Evolutionary conservation across 2,888 invertebrate species (phyloP), one percentile per base, ranked within the genome.

Genomic region (Parasteatoda lunata): DNA sequence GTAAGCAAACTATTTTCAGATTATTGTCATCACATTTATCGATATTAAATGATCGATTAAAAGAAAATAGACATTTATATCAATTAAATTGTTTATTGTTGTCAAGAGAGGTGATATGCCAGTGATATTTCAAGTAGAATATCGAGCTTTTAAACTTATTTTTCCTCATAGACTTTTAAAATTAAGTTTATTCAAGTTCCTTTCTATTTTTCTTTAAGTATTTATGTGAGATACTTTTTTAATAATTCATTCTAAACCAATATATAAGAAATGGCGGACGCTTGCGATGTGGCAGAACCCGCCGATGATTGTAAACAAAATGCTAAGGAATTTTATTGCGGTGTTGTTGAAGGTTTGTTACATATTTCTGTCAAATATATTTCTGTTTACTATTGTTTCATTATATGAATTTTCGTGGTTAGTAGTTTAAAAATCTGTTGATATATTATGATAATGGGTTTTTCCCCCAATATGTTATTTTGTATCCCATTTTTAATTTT

Each of bases 321-420:
- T 15, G 69, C 64, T 48, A 77, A 69, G 70, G 77, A 81, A 69
- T 97, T 97, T 91, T 95, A 97, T 91, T 97, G 97, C 92, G 97
- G 97, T 77, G 97, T 97, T 88, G 96, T 97, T 85, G 97, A 97
- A 95, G 97, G 96, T 96, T 94, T 59, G 15, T 68, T 45, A 6
- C 3, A 52, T 47, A 65, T 13, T 64, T 47, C n/a, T 66, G 11
- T 51, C 9, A 54, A 15, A 8, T 54, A 3, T 49, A 4, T 9
- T 49, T n/a, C 6, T 68, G 3, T 68, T 59, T 59, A 4, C 13
- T 68, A 68, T 68, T 15, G 9, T 30, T 68, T 9, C 5, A 68
- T n/a, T 6, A 68, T 8, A 30, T 6, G 9, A 68, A 9, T 68
- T 68, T 15, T 9, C 30, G 7, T 30, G 9, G n/a, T 4, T 59